Evolutionary conservation across 2,113 vertebrate species (phyloP), one percentile per base, ranked within the genome.

Genomic region (Lamprotornis superbus): DNA sequence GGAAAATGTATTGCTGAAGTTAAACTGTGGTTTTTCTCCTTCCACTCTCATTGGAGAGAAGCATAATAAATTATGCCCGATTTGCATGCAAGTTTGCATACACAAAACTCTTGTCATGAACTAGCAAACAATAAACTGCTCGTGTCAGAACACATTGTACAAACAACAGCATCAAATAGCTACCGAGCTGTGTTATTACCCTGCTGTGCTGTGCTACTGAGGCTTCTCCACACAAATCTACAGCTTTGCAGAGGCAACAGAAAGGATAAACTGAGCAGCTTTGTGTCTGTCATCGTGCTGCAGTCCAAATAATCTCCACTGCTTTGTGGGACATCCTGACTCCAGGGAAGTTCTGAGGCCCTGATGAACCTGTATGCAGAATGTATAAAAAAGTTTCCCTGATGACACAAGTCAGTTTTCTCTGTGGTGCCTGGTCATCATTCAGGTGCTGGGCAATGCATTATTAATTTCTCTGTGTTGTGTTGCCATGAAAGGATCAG

Each of bases 41-140:
- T 78, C 40, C 37, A 27, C 17, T 83, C 49, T 87, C 57, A 92
- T 63, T 97, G 91, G 79, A 94, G 65, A 49, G 27, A 83, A 89
- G 60, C 44, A 60, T 71, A 83, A 85, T 90, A 89, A 94, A 96
- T 95, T 52, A 61, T 87, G 33, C 31, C 84, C 52, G 35, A 84
- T 97, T 97, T 97, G 97, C 97, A 93, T 97, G 56, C 39, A 73
- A 25, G 83, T 97, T 97, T 97, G 96, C 97, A 97, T 97, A 90
- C 39, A 80, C 64, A 92, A 92, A 91, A 50, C 68, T 83, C 80
- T 88, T 91, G 88, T 90, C 89, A 71, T 49, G 90, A 95, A 23
- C 31, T 50, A 83, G 73, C 65, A 89, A 96, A 95, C 74, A 95
- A 55, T 68, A 83, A 84, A 25, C 80, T 93, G 39, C 70, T 94